Evolutionary conservation across 1,140 invertebrate genomes (phyloP), one percentile per base, ranked within the genome.

Genomic region (Metaphire vulgaris): DNA sequence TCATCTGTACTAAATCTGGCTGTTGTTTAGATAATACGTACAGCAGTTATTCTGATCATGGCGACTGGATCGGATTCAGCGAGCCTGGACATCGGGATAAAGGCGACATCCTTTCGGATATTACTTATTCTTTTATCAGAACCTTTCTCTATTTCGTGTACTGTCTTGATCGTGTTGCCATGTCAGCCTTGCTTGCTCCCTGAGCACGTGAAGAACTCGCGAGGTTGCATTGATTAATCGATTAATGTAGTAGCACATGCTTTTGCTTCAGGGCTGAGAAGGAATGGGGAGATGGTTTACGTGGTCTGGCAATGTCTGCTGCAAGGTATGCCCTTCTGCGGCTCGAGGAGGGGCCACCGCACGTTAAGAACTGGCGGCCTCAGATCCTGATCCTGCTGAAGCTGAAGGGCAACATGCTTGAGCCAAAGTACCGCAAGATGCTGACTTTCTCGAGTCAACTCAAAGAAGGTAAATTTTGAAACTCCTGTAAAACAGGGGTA

Each of bases 351-450:
- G 95, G 94, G 41, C 95, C 93, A 70, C 96, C 96, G 0, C 98
- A 99, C 84, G 98, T 97, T 28, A 99, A 99, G 88, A 99, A 99
- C 88, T 99, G 97, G 97, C 90, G 98, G 76, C 96, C 96, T 1
- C 96, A 98, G 87, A 92, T 97, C 79, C 87, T 97, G 31, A 91
- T 97, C 72, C 88, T 97, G 0, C 89, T 84, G 76, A 88, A 88
- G 81, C 67, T 86, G 28, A 81, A 85, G 78, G 79, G 77, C 26
- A 76, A 82, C 30, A 79, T 83, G 1, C 75, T 81, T 29, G 82
- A 83, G 26, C 84, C n/a, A 72, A 83, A 74, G 32, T 69, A 89
- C 85, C 89, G 92, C 56, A 97, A 96, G 85, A 89, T 99, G 81
- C 91, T 99, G 81, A 91, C 94, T 28, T 95, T 99, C 87, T 94